phyloP scores from a whole-genome alignment of 1,140 invertebrate species.

The Streblospio benedicti region DNA sequence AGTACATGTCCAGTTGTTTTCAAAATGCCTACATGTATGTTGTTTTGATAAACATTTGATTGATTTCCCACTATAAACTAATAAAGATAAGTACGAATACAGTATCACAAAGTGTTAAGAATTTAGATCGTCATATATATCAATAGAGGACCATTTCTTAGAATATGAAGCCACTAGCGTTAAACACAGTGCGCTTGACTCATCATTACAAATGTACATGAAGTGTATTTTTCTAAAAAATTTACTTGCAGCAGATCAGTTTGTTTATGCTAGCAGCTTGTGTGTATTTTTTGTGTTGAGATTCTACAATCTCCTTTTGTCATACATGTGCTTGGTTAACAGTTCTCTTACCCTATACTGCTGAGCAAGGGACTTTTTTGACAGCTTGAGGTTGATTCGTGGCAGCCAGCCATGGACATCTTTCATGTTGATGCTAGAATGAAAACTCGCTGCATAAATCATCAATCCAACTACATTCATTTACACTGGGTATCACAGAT shows the following conservation, averaged over 20 bases:
- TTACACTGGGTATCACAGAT: not conserved
- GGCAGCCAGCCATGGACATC: conserved; percentile 85
- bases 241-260: not conserved
- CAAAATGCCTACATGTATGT: not conserved
- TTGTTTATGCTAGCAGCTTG: not conserved
- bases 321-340: not conserved
- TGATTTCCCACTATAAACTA: no score
- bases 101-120: not conserved
- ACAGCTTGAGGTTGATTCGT: conserved; percentile 82
- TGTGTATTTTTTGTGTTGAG: not conserved
- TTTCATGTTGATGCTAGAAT: conserved; percentile 67
- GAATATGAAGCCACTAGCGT: not conserved
- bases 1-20: not conserved
- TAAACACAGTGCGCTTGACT: not conserved
- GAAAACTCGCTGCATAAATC: conserved; percentile 15
- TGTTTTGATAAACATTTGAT: no score
- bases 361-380: conserved; percentile 59
- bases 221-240: not conserved
- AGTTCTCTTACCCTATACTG: conserved; percentile 33
- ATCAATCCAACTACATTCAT: conserved; percentile 1
- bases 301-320: not conserved
- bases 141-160: no score
- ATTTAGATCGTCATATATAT: not conserved
- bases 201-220: not conserved
- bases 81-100: no score